These are phyloP conservation scores for Acanthacorydalis orientalis DNA, from an alignment of 2,888 invertebrate genomes.

Conservation along the genomic window DNA sequence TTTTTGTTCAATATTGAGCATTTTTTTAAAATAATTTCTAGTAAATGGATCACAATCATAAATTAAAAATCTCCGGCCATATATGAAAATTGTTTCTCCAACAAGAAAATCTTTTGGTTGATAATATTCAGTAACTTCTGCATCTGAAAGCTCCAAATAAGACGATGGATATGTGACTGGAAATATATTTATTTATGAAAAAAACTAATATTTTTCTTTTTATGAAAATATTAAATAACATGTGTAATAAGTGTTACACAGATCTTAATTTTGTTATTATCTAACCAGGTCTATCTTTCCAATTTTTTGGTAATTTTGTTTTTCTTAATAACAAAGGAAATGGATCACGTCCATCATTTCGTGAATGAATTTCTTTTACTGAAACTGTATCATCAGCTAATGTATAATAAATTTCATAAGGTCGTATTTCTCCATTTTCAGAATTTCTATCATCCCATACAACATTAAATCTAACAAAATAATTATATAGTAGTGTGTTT, in stretches of 20 bases:
- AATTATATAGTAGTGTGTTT: background rate
- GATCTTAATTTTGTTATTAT: background rate
- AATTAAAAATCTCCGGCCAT: constrained; percentile 54
- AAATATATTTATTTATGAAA: background rate
- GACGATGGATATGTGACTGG: constrained; percentile 44
- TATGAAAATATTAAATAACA: too few species aligned
- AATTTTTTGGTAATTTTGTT: constrained; percentile 59
- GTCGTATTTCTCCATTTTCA: constrained; percentile 35
- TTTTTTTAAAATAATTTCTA: constrained; percentile 44
- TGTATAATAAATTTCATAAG: constrained; percentile 61
- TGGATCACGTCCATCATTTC: constrained; percentile 61
- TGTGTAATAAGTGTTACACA: too few species aligned
- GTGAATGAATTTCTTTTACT: constrained; percentile 53
- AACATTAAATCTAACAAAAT: constrained; percentile 38
- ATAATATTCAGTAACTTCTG: constrained; percentile 62
- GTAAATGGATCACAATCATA: constrained; percentile 71
- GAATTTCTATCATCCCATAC: constrained; percentile 48
- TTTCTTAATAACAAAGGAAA: constrained; percentile 56
- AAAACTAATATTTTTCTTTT: too few species aligned
- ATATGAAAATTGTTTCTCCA: constrained; percentile 51
- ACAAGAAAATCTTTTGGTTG: constrained; percentile 59
- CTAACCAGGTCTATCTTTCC: constrained; percentile 36
- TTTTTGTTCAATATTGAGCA: constrained; percentile 27
- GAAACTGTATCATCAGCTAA: constrained; percentile 68
- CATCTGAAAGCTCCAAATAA: constrained; percentile 49